phyloP scores from a whole-genome alignment of 2,797 vertebrate genomes.

The Hapalemur alaotrensis region DNA sequence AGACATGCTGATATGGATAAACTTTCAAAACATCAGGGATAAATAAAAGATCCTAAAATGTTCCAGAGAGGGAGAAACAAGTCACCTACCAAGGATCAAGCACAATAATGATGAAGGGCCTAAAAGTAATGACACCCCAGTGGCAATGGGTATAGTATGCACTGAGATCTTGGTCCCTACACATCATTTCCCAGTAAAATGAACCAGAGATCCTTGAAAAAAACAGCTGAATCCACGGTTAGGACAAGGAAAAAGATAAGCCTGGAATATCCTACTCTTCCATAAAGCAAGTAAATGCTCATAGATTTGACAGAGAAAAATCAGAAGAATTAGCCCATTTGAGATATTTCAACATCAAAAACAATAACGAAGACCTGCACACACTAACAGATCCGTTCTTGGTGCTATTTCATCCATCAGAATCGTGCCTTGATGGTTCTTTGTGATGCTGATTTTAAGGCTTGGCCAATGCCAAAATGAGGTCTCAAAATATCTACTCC shows the following conservation, averaged over 20 bases:
- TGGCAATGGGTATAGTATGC: too few relatives aligned
- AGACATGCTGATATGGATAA: not conserved
- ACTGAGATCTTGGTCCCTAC: not conserved
- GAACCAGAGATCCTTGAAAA: not conserved
- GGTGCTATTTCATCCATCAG: constrained; percentile 73
- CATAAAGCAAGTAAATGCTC: not conserved
- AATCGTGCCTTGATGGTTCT: constrained; percentile 70
- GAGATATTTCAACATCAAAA: not conserved
- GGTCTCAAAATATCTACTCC: constrained; percentile 32
- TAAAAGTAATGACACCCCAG: not conserved
- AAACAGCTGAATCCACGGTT: not conserved
- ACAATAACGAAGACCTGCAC: constrained; percentile 47
- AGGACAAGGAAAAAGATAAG: not conserved
- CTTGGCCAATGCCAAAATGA: constrained; percentile 55
- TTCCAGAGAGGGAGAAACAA: not conserved
- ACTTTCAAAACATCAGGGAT: not conserved
- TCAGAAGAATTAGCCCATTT: not conserved
- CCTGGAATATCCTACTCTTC: not conserved
- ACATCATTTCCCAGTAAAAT: not conserved
- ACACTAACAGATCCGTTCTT: constrained; percentile 67
- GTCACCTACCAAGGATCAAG: not conserved
- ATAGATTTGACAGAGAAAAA: not conserved
- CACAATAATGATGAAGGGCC: not conserved
- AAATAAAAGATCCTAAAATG: not conserved
- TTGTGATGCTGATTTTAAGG: constrained; percentile 71